Conservation (phyloP, 2,888 invertebrate species). For the Euproctis similis region DNA sequence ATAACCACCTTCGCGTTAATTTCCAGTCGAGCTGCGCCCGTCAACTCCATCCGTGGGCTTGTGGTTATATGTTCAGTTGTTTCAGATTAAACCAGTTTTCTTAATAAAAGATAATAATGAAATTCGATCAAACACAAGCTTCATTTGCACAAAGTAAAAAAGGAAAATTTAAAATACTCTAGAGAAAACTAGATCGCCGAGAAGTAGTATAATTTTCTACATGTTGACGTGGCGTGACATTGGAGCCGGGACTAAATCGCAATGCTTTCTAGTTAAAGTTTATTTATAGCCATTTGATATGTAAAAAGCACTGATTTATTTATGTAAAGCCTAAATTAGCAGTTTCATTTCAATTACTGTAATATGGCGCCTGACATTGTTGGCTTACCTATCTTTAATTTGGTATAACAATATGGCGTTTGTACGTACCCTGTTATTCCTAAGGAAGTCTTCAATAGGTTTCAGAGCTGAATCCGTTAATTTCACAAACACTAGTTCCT, state of each 20-base stretch:
- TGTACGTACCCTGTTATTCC: constrained; percentile 86
- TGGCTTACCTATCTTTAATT: constrained; percentile 69
- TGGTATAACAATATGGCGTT: constrained; percentile 71
- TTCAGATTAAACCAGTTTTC: too few relatives aligned
- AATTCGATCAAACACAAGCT: too few relatives aligned
- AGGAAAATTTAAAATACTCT: too few relatives aligned
- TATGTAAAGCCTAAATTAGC: constrained; percentile 40
- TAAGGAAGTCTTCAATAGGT: constrained; percentile 95
- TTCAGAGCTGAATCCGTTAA: constrained; percentile 96
- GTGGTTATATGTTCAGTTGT: too few relatives aligned
- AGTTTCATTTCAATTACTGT: constrained; percentile 70
- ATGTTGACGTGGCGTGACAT: constrained; percentile 74
- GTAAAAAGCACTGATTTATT: not conserved
- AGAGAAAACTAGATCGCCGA: too few relatives aligned
- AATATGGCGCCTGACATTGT: constrained; percentile 73
- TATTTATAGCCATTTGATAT: constrained; percentile 26
- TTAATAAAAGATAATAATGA: too few relatives aligned
- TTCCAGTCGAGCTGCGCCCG: too few relatives aligned
- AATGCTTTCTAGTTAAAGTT: constrained; percentile 30
- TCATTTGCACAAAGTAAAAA: too few relatives aligned
- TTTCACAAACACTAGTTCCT: constrained; percentile 96
- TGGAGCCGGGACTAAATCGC: constrained; percentile 43
- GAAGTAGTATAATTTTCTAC: constrained; percentile 67
- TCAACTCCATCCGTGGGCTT: too few relatives aligned
- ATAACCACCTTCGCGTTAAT: too few relatives aligned